Conservation (phyloP, 2,888 invertebrate species). For the Papilio gigon region DNA sequence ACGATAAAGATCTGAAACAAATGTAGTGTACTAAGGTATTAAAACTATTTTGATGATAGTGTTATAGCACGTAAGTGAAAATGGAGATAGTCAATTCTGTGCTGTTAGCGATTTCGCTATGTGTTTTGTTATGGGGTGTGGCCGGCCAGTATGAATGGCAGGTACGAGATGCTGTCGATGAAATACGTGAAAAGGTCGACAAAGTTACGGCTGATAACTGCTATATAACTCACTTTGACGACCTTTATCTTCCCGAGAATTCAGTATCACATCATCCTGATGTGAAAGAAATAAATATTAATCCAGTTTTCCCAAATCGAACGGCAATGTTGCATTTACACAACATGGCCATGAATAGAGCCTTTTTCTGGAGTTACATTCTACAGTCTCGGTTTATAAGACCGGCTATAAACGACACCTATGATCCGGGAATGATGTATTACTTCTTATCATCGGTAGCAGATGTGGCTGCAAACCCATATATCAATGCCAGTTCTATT, state of each 20-base stretch:
- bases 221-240: conserved; percentile 91
- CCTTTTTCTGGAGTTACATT: conserved; percentile 98
- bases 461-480: conserved; percentile 95
- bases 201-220: conserved; percentile 94
- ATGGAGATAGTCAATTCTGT: conserved; percentile 68
- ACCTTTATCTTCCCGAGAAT: conserved; percentile 91
- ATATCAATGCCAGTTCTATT: conserved; percentile 95
- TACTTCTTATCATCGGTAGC: conserved; percentile 97
- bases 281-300: conserved; percentile 96
- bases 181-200: conserved; percentile 91
- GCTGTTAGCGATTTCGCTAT: conserved; percentile 67
- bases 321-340: conserved; percentile 96
- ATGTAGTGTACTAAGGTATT: conserved; percentile 24
- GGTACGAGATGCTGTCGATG: conserved; percentile 93
- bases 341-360: conserved; percentile 97
- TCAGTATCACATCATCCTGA: conserved; percentile 95
- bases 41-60: conserved; percentile 35
- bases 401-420: conserved; percentile 94
- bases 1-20: conserved; percentile 19
- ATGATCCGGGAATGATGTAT: conserved; percentile 99
- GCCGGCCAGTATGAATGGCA: conserved; percentile 96
- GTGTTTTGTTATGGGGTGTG: conserved; percentile 83
- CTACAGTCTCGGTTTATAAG: conserved; percentile 94
- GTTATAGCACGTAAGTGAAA: conserved; percentile 48
- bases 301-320: conserved; percentile 96